phyloP scores from a whole-genome alignment of 2,113 vertebrate genomes.

The Nothoprocta perdicaria region DNA sequence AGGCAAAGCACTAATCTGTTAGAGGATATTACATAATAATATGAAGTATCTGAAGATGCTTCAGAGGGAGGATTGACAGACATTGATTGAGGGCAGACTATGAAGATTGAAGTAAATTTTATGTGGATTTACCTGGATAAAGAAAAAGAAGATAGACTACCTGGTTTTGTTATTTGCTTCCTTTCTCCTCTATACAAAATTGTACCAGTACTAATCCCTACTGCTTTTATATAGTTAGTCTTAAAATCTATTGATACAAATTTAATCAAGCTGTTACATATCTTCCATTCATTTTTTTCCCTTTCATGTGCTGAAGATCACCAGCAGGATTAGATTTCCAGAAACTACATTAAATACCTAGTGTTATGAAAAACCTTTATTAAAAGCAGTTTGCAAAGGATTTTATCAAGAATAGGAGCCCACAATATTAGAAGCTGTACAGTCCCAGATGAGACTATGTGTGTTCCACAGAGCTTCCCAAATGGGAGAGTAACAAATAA shows the following conservation, averaged over 20 bases:
- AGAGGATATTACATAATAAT: background rate
- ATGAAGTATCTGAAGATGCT: rapidly evolving
- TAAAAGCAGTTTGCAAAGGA: background rate
- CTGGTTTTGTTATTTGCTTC: background rate
- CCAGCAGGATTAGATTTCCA: background rate
- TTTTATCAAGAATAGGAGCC: background rate
- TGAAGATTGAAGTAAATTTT: background rate
- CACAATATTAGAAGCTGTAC: background rate
- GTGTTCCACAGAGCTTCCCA: background rate
- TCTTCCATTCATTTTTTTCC: background rate
- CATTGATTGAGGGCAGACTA: background rate
- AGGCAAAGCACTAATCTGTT: background rate
- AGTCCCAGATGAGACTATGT: background rate
- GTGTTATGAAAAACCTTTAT: background rate
- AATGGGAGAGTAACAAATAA: background rate
- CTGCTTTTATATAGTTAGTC: background rate
- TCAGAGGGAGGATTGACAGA: background rate
- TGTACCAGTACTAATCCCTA: background rate
- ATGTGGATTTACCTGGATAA: background rate
- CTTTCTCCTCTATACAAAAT: background rate
- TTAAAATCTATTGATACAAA: background rate
- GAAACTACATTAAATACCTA: background rate
- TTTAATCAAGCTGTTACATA: background rate
- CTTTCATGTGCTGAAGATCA: background rate
- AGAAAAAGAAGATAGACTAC: background rate